A percentile compares a stretch with the other conserved stretches of the same genome.
Evolutionary conservation across 2,888 invertebrate species (phyloP).

Genomic region (Elaeidobius kamerunicus): DNA sequence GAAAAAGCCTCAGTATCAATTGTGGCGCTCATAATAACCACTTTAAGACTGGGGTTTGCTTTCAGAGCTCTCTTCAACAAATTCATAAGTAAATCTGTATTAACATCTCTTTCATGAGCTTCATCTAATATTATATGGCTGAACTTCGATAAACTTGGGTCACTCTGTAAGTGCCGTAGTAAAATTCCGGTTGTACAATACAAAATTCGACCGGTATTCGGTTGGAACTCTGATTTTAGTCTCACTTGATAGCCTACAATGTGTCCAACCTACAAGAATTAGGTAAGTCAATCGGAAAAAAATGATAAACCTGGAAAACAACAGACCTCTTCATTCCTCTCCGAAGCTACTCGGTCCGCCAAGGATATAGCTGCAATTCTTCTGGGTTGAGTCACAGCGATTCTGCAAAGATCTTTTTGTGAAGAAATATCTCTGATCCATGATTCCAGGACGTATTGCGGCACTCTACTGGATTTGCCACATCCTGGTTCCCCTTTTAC

Average conservation of each 20-base stretch:
- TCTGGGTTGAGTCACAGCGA: slow-evolving; percentile 66
- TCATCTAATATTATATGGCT: slow-evolving; percentile 71
- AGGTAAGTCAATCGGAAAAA: background rate
- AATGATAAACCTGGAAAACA: background rate
- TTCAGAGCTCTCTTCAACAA: slow-evolving; percentile 53
- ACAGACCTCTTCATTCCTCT: slow-evolving; percentile 58
- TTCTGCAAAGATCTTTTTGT: slow-evolving; percentile 52
- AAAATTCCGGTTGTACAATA: slow-evolving; percentile 67
- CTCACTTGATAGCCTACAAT: slow-evolving; percentile 68
- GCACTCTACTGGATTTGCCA: slow-evolving; percentile 70
- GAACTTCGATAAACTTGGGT: slow-evolving; percentile 54
- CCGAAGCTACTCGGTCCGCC: slow-evolving; percentile 62
- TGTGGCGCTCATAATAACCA: slow-evolving; percentile 74
- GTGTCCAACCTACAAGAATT: slow-evolving; percentile 54
- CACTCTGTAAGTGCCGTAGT: slow-evolving; percentile 47
- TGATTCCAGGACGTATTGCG: slow-evolving; percentile 59
- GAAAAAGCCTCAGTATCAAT: slow-evolving; percentile 57
- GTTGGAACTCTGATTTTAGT: slow-evolving; percentile 54
- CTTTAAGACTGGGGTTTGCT: slow-evolving; percentile 55
- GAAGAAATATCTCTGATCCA: slow-evolving; percentile 43
- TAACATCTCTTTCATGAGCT: slow-evolving; percentile 69
- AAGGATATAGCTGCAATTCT: slow-evolving; percentile 67
- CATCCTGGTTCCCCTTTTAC: slow-evolving; percentile 71
- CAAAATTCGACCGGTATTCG: slow-evolving; percentile 57
- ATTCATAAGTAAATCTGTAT: slow-evolving; percentile 63